phyloP scores from a whole-genome alignment of 2,797 vertebrate species.

The Thalassophryne amazonica region DNA sequence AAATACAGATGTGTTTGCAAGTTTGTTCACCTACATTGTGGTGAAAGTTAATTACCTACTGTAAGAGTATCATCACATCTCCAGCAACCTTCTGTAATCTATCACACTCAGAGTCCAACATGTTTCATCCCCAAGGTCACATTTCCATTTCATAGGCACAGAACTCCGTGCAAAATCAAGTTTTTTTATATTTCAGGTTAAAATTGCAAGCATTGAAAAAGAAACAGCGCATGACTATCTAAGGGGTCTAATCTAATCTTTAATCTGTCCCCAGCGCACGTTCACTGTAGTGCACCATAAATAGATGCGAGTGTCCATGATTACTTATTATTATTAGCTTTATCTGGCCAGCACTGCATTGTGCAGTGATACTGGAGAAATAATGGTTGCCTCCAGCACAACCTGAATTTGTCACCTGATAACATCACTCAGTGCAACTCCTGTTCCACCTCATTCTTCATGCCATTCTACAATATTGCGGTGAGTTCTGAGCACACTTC shows the following conservation, averaged over 20 bases:
- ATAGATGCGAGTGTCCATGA: no score
- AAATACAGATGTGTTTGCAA: not conserved
- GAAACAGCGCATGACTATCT: not conserved
- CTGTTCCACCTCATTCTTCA: not conserved
- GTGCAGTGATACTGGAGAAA: not conserved
- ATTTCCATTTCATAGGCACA: not conserved
- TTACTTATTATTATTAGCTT: not conserved
- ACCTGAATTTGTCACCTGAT: not conserved
- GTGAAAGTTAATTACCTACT: constrained; percentile 9
- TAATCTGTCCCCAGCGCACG: not conserved
- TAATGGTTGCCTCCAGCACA: not conserved
- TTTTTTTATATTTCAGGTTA: not conserved
- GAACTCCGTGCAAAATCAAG: not conserved
- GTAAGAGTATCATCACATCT: not conserved
- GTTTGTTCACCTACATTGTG: constrained; percentile 19
- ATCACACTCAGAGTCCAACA: not conserved
- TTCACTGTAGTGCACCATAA: no score
- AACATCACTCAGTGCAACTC: not conserved
- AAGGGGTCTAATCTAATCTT: not conserved
- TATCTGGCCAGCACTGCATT: not conserved
- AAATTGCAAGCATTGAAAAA: not conserved
- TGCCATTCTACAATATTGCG: not conserved
- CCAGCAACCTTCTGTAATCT: not conserved
- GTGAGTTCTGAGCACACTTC: not conserved
- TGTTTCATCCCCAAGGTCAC: constrained; percentile 5